phyloP scores from a whole-genome alignment of 2,113 vertebrate genomes.

The Tachysurus fulvidraco region DNA sequence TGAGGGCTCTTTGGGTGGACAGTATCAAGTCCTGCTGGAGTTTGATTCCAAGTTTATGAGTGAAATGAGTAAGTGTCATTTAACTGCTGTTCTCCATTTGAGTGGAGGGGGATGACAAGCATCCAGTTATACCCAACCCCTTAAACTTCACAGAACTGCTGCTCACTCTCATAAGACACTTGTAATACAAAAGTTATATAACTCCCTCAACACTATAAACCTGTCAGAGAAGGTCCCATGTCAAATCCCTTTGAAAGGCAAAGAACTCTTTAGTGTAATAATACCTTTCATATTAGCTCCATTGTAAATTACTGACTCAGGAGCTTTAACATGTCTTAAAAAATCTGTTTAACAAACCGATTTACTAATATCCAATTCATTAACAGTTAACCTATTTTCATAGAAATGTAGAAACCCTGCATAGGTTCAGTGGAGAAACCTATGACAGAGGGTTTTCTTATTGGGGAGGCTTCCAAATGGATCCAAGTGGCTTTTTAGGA shows the following conservation, averaged over 20 bases:
- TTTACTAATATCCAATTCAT: not conserved
- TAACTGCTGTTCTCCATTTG: not conserved
- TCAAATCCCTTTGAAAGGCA: not conserved
- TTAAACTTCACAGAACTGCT: not conserved
- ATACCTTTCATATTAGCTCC: not conserved
- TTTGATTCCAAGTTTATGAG: slow-evolving; percentile 72
- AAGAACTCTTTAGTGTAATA: not conserved
- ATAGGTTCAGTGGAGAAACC: not conserved
- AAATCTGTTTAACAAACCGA: not conserved
- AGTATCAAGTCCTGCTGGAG: slow-evolving; percentile 82
- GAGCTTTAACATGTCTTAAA: not conserved
- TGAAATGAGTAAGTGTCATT: slow-evolving; percentile 70
- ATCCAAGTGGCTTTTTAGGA: not conserved
- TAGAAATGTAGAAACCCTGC: not conserved
- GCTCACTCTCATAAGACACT: not conserved
- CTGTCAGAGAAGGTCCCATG: not conserved
- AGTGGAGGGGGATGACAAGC: not conserved
- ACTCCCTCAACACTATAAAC: not conserved
- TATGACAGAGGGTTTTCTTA: not conserved
- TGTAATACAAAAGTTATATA: not conserved
- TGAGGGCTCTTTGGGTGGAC: slow-evolving; percentile 88
- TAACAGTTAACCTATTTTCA: not conserved
- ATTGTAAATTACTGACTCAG: not conserved
- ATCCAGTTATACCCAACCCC: not conserved
- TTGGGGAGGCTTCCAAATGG: not conserved